Evolutionary conservation across 2,888 invertebrate genomes (phyloP).

Genomic region (Latheticus oryzae): DNA sequence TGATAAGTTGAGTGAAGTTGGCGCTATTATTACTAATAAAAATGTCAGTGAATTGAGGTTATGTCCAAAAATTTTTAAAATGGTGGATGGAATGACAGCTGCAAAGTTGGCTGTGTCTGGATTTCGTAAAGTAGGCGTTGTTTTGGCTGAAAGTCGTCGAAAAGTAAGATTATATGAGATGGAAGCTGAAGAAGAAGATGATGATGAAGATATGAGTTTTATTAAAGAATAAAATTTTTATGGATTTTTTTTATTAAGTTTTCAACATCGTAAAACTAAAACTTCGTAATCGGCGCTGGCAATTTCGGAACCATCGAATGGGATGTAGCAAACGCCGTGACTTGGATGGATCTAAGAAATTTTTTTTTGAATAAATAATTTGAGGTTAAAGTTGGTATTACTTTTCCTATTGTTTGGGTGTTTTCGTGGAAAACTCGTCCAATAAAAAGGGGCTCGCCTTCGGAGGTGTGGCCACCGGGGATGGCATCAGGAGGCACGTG

Average conservation of each 20-base stretch:
- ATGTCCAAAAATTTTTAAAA: conserved; percentile 69
- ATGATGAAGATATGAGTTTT: conserved; percentile 73
- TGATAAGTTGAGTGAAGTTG: conserved; percentile 57
- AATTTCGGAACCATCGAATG: conserved; percentile 76
- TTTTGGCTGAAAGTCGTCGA: conserved; percentile 81
- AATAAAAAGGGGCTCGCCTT: conserved; percentile 68
- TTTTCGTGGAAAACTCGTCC: conserved; percentile 69
- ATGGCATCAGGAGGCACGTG: conserved; percentile 69
- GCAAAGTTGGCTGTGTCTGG: conserved; percentile 86
- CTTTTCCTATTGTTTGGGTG: conserved; percentile 70
- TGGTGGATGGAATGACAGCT: conserved; percentile 76
- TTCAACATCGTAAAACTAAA: conserved; percentile 67
- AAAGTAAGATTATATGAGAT: conserved; percentile 91
- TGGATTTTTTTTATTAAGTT: no score
- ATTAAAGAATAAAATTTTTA: conserved; percentile 48
- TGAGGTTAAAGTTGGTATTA: conserved; percentile 44
- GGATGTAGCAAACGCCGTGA: conserved; percentile 75
- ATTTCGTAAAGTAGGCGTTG: conserved; percentile 83
- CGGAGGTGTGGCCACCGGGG: conserved; percentile 66
- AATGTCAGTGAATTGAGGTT: no score
- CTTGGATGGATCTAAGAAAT: conserved; percentile 71
- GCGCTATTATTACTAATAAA: conserved; percentile 55
- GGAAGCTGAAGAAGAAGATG: conserved; percentile 92
- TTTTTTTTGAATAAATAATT: neutral
- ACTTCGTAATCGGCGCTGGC: conserved; percentile 76